A percentile compares a stretch with the other conserved stretches of the same genome.
Conservation (phyloP, 2,113 vertebrate species). For the Catagonus wagneri region DNA sequence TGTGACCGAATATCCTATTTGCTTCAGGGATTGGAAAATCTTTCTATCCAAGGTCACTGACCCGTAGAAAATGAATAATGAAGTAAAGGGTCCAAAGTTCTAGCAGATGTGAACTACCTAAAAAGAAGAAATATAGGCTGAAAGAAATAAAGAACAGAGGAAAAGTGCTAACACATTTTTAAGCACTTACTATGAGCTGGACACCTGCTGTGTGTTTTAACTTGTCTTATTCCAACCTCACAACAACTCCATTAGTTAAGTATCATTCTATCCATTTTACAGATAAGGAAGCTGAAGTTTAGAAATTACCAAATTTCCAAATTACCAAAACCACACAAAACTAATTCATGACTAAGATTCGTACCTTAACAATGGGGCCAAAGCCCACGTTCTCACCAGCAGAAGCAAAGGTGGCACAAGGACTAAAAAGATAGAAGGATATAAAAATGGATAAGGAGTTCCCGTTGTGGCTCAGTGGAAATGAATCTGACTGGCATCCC, state of each 20-base stretch:
- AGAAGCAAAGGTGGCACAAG: background rate
- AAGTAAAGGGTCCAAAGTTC: background rate
- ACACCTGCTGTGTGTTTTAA: background rate
- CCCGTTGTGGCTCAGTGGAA: too few species aligned
- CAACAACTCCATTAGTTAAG: background rate
- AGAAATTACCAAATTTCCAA: too few species aligned
- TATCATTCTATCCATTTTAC: conserved; percentile 3
- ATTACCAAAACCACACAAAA: background rate
- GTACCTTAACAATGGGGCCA: background rate
- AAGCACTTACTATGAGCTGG: background rate
- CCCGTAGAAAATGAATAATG: background rate
- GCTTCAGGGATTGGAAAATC: background rate
- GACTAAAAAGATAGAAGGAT: background rate
- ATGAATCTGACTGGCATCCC: too few species aligned
- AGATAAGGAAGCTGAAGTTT: background rate
- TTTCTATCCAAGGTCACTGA: background rate
- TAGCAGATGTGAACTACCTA: conserved; percentile 3
- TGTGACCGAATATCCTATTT: background rate
- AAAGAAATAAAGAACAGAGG: background rate
- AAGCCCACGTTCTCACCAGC: background rate
- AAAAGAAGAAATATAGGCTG: background rate
- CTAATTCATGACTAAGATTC: background rate
- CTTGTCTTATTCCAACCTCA: background rate
- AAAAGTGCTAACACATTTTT: background rate
- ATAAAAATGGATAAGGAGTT: background rate